Evolutionary conservation across 2,888 invertebrate genomes (phyloP).

Genomic region (Clitarchus hookeri): DNA sequence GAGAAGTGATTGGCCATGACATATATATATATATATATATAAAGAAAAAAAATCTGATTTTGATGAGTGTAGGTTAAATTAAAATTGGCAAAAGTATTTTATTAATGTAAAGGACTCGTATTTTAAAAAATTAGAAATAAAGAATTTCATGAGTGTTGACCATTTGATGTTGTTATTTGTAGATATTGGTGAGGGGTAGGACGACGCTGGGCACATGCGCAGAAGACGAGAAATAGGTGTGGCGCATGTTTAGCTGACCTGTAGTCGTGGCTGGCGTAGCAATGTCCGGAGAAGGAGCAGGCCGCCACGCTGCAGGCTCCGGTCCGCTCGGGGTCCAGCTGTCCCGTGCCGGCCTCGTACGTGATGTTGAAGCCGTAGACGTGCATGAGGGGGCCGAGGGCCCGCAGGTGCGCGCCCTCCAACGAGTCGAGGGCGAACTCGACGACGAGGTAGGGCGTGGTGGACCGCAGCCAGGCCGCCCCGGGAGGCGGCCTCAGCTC

Average conservation of each 20-base stretch:
- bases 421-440: constrained; percentile 72
- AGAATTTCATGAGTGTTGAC: no score
- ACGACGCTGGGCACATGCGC: no score
- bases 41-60: no score
- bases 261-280: constrained; percentile 72
- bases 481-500: constrained; percentile 66
- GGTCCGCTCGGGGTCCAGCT: constrained; percentile 56
- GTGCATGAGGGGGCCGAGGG: constrained; percentile 77
- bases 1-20: no score
- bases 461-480: constrained; percentile 63
- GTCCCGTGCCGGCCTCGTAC: constrained; percentile 71
- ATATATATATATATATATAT: no score
- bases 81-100: no score
- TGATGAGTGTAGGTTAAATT: no score
- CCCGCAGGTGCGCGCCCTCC: constrained; percentile 82
- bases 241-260: constrained; percentile 61
- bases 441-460: constrained; percentile 77
- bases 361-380: constrained; percentile 93
- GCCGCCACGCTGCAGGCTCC: constrained; percentile 76
- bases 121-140: no score
- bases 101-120: no score
- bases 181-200: no score
- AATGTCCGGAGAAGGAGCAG: constrained; percentile 86
- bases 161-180: no score
- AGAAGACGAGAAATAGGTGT: no score